Evolutionary conservation across 2,888 invertebrate genomes (phyloP).

Genomic region (Hydropsyche betteni): DNA sequence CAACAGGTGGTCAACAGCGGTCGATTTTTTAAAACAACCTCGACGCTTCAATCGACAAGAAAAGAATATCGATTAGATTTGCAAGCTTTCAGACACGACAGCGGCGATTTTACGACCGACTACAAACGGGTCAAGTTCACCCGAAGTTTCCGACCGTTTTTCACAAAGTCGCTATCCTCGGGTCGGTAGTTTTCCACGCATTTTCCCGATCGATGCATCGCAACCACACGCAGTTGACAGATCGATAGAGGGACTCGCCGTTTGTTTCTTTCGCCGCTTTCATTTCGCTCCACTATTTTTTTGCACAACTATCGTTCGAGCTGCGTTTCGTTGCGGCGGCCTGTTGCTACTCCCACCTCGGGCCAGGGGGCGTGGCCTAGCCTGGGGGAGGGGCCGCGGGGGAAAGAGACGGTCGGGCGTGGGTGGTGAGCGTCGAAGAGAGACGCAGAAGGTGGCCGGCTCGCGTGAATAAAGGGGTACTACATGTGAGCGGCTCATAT

Average conservation of each 20-base stretch:
- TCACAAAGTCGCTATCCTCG: no score
- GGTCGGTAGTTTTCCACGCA: no score
- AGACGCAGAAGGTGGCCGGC: not conserved
- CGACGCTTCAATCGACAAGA: not conserved
- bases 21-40: no score
- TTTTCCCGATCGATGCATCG: no score
- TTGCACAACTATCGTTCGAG: no score
- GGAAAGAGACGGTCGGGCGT: slow-evolving; percentile 8
- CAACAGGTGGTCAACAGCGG: no score
- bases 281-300: no score
- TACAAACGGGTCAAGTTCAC: slow-evolving; percentile 18
- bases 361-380: slow-evolving; percentile 19
- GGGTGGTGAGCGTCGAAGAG: not conserved
- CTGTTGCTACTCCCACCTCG: slow-evolving; percentile 37
- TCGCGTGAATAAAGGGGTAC: slow-evolving; percentile 34
- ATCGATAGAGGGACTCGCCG: no score
- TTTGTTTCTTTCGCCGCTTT: no score
- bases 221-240: no score
- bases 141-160: not conserved
- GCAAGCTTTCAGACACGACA: not conserved
- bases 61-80: not conserved
- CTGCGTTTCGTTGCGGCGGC: slow-evolving; percentile 2
- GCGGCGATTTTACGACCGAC: slow-evolving; percentile 3
- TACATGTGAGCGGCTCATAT: slow-evolving; percentile 35
- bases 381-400: slow-evolving; percentile 2